Evolutionary conservation across 2,888 invertebrate species (phyloP).

Genomic region (Chelonus formosanus): DNA sequence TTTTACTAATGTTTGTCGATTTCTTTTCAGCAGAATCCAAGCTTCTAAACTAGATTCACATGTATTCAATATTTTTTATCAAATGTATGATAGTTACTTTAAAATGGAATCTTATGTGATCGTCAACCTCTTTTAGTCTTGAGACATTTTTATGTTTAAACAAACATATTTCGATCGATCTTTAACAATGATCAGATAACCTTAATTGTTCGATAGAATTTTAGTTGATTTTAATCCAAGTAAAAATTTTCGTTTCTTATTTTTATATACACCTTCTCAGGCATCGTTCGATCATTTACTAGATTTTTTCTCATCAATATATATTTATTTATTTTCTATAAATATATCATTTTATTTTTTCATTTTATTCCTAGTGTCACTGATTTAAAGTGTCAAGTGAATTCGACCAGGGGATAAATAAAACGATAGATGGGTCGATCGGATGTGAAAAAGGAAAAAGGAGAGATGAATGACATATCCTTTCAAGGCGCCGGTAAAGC

Average conservation of each 20-base stretch:
- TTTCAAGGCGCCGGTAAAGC: slow-evolving; percentile 26
- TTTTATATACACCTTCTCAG: slow-evolving; percentile 25
- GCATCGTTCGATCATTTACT: not conserved
- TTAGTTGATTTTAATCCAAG: slow-evolving; percentile 1
- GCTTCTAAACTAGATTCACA: too few species aligned
- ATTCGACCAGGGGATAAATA: slow-evolving; percentile 18
- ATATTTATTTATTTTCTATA: not conserved
- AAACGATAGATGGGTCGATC: slow-evolving; percentile 21
- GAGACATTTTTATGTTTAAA: too few species aligned
- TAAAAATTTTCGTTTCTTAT: slow-evolving; percentile 31
- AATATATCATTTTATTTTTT: too few species aligned
- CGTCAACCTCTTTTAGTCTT: slow-evolving; percentile 12
- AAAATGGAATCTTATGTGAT: slow-evolving; percentile 12
- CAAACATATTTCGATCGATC: not conserved
- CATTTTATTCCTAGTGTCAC: too few species aligned
- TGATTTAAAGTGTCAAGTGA: slow-evolving; percentile 2
- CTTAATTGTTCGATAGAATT: not conserved
- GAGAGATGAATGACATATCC: slow-evolving; percentile 10
- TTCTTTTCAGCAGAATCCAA: too few species aligned
- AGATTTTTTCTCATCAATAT: not conserved
- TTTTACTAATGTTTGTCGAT: too few species aligned
- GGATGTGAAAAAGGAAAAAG: slow-evolving; percentile 4
- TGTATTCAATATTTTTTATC: too few species aligned
- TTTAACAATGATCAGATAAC: slow-evolving; percentile 7
- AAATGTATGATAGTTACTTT: not conserved